phyloP scores from a whole-genome alignment of 2,888 invertebrate species.

The Eugnorisma glareosa region DNA sequence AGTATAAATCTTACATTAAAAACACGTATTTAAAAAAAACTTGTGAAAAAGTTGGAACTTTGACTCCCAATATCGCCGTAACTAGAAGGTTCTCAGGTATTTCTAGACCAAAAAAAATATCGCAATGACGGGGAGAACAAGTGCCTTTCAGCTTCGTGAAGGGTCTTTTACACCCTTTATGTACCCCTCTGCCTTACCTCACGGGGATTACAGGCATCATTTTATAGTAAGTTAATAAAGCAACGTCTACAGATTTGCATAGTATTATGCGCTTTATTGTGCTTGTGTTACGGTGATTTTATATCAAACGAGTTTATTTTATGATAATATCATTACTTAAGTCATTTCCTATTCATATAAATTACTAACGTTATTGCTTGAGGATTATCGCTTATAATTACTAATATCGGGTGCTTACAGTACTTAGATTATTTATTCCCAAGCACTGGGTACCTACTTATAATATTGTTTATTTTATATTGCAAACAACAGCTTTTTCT shows the following conservation, averaged over 20 bases:
- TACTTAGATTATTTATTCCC: constrained; percentile 4
- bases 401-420: neutral
- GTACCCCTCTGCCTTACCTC: neutral
- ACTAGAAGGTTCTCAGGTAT: too few relatives aligned
- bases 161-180: too few relatives aligned
- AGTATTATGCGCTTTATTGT: constrained; percentile 2
- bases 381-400: constrained; percentile 1
- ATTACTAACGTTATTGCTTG: constrained; percentile 1
- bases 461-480: constrained; percentile 7
- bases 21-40: too few relatives aligned
- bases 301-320: constrained; percentile 35
- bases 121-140: too few relatives aligned
- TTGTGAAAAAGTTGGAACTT: too few relatives aligned
- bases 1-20: too few relatives aligned
- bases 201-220: neutral
- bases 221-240: neutral
- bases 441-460: neutral
- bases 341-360: constrained; percentile 20
- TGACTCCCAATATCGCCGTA: too few relatives aligned
- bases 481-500: constrained; percentile 8
- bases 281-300: constrained; percentile 8
- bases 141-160: too few relatives aligned
- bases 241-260: neutral
- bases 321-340: constrained; percentile 14
- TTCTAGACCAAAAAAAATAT: too few relatives aligned